Evolutionary conservation across 2,888 invertebrate species (phyloP).

Genomic region (Caenorhabditis sp.): DNA sequence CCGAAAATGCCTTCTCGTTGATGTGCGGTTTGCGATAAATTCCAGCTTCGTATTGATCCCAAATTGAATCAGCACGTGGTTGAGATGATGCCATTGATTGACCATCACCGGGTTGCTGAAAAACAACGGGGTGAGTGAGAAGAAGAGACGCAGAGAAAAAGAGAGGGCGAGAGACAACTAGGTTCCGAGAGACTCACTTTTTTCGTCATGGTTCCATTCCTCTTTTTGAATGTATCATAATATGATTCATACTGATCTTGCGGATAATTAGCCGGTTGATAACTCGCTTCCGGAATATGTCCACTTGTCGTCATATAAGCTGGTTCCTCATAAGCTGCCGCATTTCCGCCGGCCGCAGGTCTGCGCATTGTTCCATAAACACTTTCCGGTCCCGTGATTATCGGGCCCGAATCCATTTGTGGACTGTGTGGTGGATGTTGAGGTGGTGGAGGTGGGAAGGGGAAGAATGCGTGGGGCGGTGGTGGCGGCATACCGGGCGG

Average conservation of each 20-base stretch:
- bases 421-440: constrained; percentile 20
- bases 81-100: constrained; percentile 21
- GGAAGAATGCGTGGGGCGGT: constrained; percentile 28
- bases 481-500: constrained; percentile 29
- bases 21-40: constrained; percentile 65
- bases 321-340: constrained; percentile 72
- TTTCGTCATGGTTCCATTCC: constrained; percentile 33
- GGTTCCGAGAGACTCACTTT: constrained; percentile 13
- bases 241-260: constrained; percentile 66
- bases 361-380: constrained; percentile 62
- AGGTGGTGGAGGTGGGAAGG: constrained; percentile 26
- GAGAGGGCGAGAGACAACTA: background rate
- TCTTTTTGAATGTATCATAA: constrained; percentile 65
- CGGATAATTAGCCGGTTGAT: constrained; percentile 60
- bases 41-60: constrained; percentile 66
- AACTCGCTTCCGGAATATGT: constrained; percentile 48
- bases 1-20: constrained; percentile 61
- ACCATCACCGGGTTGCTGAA: background rate
- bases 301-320: constrained; percentile 74
- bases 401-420: constrained; percentile 53
- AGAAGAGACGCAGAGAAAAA: background rate
- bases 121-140: background rate
- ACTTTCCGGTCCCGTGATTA: constrained; percentile 66
- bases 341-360: too few relatives aligned
- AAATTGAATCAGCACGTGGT: constrained; percentile 10